Evolutionary conservation across 2,888 invertebrate species (phyloP), one percentile per base, ranked within the genome.

Genomic region (Therioaphis trifolii): DNA sequence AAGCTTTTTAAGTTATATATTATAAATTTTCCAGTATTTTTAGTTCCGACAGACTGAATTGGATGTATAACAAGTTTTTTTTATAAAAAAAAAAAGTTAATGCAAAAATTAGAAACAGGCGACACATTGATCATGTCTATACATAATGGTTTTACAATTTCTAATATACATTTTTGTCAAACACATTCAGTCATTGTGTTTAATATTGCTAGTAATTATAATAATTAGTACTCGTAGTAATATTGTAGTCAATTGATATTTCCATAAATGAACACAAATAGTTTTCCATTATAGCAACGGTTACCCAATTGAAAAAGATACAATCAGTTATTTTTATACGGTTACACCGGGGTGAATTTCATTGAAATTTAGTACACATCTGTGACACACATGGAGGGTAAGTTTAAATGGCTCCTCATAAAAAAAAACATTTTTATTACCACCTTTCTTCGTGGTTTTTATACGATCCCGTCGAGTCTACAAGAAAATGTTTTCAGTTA

Each of bases 351-450:
- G 49, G 11, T 21, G 27, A 15, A 35, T 35, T 18, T 66, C 15
- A 9, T 77, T 66, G 15, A 49, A 35, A 77, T 49, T 29, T 49
- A 29, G 63, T 49, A 35, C 15, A 66, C 77, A 77, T 77, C 77
- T 77, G 49, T 29, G 15, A 35, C 21, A 29, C 21, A 35, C 18
- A 21, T 24, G 29, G 29, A 49, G 46, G 35, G 49, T 18, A 21
- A 49, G 29, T n/a, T n/a, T 35, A 49, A 46, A 76, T 52, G 63
- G 29, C 63, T 66, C n/a, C 24, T 27, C 15, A n/a, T 21, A 15
- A 46, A 76, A 76, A 29, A 12, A 63, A 49, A n/a, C 49, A 77
- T 46, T 77, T 77, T 77, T 77, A 77, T 35, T 14, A 49, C 46
- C 27, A 14, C 27, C 40, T 29, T n/a, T n/a, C n/a, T 35, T 58